Conservation (phyloP, 2,113 vertebrate genomes). For the Diglossa brunneiventris region DNA sequence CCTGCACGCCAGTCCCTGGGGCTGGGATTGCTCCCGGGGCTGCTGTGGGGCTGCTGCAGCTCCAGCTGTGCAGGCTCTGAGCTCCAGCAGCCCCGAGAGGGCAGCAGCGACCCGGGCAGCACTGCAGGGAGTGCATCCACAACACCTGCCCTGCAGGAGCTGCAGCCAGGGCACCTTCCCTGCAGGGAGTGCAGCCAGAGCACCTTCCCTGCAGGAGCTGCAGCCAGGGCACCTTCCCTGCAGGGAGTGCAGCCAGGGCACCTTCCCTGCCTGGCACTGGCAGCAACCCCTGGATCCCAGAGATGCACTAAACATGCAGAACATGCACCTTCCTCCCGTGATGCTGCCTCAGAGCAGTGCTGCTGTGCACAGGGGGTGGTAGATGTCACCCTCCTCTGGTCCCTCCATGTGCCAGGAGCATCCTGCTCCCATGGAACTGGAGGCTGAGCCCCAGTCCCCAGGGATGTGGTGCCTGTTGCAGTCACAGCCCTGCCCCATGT, state of each 20-base stretch:
- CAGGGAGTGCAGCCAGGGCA: too few species aligned
- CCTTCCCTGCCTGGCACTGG: background rate
- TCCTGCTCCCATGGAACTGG: rapidly evolving
- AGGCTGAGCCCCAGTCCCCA: background rate
- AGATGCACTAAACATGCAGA: background rate
- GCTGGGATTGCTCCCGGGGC: background rate
- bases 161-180: too few species aligned
- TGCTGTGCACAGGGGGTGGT: background rate
- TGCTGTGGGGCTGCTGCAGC: background rate
- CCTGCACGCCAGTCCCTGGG: background rate
- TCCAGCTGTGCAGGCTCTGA: rapidly evolving
- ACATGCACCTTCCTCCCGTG: rapidly evolving
- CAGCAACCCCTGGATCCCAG: rapidly evolving
- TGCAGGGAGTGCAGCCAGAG: too few species aligned
- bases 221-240: too few species aligned
- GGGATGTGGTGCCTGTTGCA: background rate
- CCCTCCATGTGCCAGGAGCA: background rate
- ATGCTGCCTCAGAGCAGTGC: background rate
- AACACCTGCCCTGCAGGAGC: too few species aligned
- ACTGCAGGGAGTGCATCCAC: background rate
- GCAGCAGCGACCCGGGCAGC: background rate
- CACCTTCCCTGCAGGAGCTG: too few species aligned
- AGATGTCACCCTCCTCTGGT: background rate
- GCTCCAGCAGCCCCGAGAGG: background rate
- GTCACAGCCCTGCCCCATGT: rapidly evolving